Percentiles rank a stretch among this genome's conserved stretches.
phyloP scores from a whole-genome alignment of 2,797 vertebrate genomes.

The Phaenicophaeus curvirostris region DNA sequence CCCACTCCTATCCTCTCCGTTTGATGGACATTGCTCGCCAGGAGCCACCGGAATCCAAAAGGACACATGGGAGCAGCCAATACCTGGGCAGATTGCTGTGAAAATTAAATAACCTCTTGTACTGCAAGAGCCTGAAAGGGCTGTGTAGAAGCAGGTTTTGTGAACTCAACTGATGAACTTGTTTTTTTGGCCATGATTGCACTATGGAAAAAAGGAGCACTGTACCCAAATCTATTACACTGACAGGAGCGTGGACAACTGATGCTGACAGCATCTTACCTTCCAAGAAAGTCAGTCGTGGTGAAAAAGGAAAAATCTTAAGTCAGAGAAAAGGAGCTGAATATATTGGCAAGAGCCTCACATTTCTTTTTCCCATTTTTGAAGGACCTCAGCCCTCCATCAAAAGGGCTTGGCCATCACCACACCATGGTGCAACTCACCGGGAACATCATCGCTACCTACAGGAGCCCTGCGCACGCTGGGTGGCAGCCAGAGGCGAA shows the following conservation, averaged over 20 bases:
- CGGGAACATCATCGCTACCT: not conserved
- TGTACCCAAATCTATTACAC: not conserved
- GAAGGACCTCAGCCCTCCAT: not conserved
- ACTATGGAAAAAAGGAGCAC: not conserved
- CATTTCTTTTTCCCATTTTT: not conserved
- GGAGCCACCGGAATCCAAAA: not conserved
- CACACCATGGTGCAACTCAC: not conserved
- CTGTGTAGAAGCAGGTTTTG: not conserved
- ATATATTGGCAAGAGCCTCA: not conserved
- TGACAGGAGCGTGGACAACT: not conserved
- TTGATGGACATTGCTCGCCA: accelerated
- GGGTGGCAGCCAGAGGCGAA: not conserved
- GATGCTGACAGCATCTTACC: not conserved
- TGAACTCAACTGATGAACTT: not conserved
- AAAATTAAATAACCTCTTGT: not conserved
- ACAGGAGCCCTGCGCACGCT: not conserved
- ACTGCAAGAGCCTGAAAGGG: not conserved
- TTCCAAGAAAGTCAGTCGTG: not conserved
- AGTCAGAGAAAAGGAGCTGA: not conserved
- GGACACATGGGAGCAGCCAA: accelerated
- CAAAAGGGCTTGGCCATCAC: not conserved
- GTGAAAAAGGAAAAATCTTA: not conserved
- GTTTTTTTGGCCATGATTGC: not conserved
- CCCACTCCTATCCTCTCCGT: not conserved
- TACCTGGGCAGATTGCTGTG: not conserved